phyloP scores from a whole-genome alignment of 2,113 vertebrate genomes.

The Suricata suricatta region DNA sequence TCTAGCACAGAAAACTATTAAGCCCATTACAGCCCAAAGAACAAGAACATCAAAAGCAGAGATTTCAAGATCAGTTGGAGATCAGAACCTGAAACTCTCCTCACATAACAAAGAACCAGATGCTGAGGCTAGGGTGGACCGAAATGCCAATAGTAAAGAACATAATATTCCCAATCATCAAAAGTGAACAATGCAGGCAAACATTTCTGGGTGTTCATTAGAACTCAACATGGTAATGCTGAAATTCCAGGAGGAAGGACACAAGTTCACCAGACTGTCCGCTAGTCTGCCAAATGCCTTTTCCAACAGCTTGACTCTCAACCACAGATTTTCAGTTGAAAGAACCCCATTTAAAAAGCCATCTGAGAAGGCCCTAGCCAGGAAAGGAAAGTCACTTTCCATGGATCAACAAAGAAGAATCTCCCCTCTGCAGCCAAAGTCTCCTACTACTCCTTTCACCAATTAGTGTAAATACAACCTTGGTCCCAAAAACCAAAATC shows the following conservation, averaged over 20 bases:
- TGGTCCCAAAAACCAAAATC: conserved; percentile 23
- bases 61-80: background rate
- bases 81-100: background rate
- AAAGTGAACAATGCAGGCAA: background rate
- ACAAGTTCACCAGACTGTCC: background rate
- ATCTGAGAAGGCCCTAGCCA: background rate
- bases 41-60: conserved; percentile 10
- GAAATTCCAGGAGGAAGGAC: conserved; percentile 28
- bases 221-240: background rate
- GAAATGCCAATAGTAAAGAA: background rate
- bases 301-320: background rate
- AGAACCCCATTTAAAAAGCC: conserved; percentile 15
- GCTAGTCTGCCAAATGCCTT: background rate
- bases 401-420: conserved; percentile 1
- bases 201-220: background rate
- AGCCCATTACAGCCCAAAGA: background rate
- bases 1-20: background rate
- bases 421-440: background rate
- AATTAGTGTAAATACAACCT: conserved; percentile 28
- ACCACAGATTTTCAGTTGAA: background rate
- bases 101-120: background rate
- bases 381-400: conserved; percentile 40
- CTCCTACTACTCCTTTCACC: background rate
- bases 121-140: background rate
- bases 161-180: background rate